Base-by-base conservation (phyloP, 2,888 invertebrate species). In the Chydorus sphaericus region DNA sequence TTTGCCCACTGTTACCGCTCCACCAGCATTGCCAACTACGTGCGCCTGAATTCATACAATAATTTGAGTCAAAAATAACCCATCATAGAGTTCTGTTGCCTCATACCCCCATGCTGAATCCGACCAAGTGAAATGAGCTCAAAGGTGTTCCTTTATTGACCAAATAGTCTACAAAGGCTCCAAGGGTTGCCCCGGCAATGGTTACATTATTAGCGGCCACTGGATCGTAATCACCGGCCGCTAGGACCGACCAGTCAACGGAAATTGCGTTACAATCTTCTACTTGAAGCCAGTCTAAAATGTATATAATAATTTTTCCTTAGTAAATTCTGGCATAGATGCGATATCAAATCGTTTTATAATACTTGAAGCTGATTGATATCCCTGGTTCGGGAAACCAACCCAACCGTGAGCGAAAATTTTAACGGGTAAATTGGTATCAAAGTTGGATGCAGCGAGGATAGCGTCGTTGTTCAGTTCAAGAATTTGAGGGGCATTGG, bases 21-120 rank as follows among this genome's bases (percentile, higher is more conserved):
- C 48, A 1, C 80, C 80, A 0, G 79, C 76, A 1, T 80, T 77
- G 1, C 81, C 82, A 1, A 79, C 80, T 57, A 78, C 73, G 60
- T 81, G 81, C 0, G 77, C 78, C 0, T 44, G 6, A 8, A 44
- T 23, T 10, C n/a, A 14, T 38, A 18, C 20, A 2, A 7, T 38
- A 7, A 38, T 38, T 38, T 14, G 14, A 38, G n/a, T 11, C 20
- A 6, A 3, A 38, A 38, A 38, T 11, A 38, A 3, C n/a, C 20
- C 4, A 38, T 33, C 33, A 33, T n/a, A n/a, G n/a, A n/a, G n/a
- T n/a, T n/a, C n/a, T n/a, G n/a, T n/a, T n/a, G n/a, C n/a, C n/a
- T n/a, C 33, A 14, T 8, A 44, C 78, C 0, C 81, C 81, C 55
- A 81, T 63, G 62, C 80, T 80, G 65, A 79, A 74, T 0, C 81